Evolutionary conservation across 2,888 invertebrate species (phyloP).

Genomic region (Cheilosia soror): DNA sequence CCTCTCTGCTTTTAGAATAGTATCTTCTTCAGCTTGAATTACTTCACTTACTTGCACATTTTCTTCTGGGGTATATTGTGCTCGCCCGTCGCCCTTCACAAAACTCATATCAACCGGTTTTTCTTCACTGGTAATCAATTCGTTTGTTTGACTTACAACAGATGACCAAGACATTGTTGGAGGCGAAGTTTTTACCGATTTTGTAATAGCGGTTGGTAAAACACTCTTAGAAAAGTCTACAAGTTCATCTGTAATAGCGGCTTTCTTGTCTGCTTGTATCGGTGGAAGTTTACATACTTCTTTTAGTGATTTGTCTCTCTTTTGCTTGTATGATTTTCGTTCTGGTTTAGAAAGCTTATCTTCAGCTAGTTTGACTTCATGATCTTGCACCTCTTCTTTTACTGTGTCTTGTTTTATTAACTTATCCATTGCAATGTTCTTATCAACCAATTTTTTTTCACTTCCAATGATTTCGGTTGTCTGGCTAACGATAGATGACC

Average conservation of each 20-base stretch:
- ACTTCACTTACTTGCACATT: not conserved
- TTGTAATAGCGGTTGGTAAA: not conserved
- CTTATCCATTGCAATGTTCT: not conserved
- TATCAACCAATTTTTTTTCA: not conserved
- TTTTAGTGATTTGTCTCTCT: constrained; percentile 22
- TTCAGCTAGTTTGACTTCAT: not conserved
- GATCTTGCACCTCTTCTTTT: not conserved
- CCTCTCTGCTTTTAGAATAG: not conserved
- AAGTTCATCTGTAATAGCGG: not conserved
- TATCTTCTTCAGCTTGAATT: not conserved
- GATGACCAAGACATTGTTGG: constrained; percentile 29
- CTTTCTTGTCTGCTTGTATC: not conserved
- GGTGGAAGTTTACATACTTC: not conserved
- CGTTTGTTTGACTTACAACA: constrained; percentile 64
- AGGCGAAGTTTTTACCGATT: not conserved
- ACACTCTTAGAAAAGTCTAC: not conserved
- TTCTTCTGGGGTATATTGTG: not conserved
- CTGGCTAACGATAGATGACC: constrained; percentile 56
- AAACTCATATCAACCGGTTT: not conserved
- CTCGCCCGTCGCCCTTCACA: not conserved
- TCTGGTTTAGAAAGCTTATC: not conserved
- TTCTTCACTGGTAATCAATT: constrained; percentile 18
- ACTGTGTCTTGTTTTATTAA: not conserved
- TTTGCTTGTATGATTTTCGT: constrained; percentile 15
- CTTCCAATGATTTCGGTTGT: not conserved